These are phyloP conservation scores for Archaeoteleia sp. DNA, from an alignment of 2,888 invertebrate species.

Conservation along the genomic window DNA sequence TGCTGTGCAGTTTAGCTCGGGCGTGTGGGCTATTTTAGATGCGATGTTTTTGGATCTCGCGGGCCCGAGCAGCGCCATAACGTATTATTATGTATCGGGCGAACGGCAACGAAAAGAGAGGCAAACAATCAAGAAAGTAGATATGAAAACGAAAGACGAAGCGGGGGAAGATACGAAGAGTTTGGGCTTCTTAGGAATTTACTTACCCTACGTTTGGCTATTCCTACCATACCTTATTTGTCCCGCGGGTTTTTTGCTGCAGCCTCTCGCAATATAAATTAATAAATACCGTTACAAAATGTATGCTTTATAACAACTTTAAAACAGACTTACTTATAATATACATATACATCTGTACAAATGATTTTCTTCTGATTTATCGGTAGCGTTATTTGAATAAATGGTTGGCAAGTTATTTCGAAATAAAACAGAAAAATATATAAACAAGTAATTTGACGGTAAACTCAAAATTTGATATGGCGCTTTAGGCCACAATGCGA, in stretches of 20 bases:
- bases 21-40: constrained; percentile 65
- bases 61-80: constrained; percentile 62
- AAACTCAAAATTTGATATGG: constrained; percentile 33
- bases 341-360: no score
- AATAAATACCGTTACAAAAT: no score
- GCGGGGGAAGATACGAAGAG: constrained; percentile 17
- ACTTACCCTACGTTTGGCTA: constrained; percentile 7
- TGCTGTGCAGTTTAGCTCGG: constrained; percentile 61
- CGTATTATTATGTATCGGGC: constrained; percentile 73
- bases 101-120: constrained; percentile 57
- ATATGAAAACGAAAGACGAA: constrained; percentile 41
- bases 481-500: constrained; percentile 63
- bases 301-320: no score
- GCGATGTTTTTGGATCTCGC: constrained; percentile 68
- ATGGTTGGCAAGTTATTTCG: no score
- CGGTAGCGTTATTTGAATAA: no score
- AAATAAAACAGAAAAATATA: no score
- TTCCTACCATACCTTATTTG: constrained; percentile 1
- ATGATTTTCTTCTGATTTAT: no score
- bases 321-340: no score
- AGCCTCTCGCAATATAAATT: constrained; percentile 58
- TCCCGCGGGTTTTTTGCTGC: constrained; percentile 50
- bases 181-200: constrained; percentile 2
- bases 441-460: no score
- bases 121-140: constrained; percentile 44